Evolutionary conservation across 2,797 vertebrate species (phyloP).

Genomic region (Spondyliosoma cantharus): DNA sequence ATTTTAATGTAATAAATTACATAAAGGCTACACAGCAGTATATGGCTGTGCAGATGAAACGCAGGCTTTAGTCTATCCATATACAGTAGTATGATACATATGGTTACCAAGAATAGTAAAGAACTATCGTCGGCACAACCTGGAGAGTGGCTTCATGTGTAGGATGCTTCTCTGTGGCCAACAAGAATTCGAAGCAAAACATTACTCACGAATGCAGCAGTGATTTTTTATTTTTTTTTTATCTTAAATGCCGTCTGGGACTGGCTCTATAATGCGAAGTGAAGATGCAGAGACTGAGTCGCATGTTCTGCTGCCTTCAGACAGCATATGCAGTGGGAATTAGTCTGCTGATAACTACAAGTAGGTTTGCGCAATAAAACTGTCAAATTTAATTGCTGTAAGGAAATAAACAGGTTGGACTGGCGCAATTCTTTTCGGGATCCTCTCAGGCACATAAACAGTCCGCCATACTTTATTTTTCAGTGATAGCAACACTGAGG

Average conservation of each 20-base stretch:
- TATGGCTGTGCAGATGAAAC: background rate
- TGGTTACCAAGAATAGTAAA: background rate
- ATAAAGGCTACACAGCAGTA: background rate
- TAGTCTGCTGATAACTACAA: constrained; percentile 48
- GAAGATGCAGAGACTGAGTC: constrained; percentile 24
- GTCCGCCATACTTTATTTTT: constrained; percentile 35
- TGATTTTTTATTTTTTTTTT: constrained; percentile 16
- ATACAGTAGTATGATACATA: background rate
- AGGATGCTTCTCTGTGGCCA: background rate
- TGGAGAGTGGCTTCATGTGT: background rate
- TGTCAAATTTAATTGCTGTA: constrained; percentile 62
- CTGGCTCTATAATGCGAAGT: background rate
- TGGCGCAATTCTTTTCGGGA: constrained; percentile 12
- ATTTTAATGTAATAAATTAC: background rate
- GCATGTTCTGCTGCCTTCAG: constrained; percentile 36
- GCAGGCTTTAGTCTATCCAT: background rate
- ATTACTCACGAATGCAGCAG: constrained; percentile 3
- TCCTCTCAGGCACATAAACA: constrained; percentile 47
- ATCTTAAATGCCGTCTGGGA: background rate
- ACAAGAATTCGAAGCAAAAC: constrained; percentile 6
- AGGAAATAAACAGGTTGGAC: constrained; percentile 61
- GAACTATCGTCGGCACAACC: background rate
- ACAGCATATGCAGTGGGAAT: constrained; percentile 26
- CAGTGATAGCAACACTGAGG: constrained; percentile 42
- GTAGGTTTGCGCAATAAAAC: constrained; percentile 54